Percentiles rank a stretch among this genome's conserved stretches.
Conservation (phyloP, 2,888 invertebrate species). For the Scaptomyza cyrtandrae region DNA sequence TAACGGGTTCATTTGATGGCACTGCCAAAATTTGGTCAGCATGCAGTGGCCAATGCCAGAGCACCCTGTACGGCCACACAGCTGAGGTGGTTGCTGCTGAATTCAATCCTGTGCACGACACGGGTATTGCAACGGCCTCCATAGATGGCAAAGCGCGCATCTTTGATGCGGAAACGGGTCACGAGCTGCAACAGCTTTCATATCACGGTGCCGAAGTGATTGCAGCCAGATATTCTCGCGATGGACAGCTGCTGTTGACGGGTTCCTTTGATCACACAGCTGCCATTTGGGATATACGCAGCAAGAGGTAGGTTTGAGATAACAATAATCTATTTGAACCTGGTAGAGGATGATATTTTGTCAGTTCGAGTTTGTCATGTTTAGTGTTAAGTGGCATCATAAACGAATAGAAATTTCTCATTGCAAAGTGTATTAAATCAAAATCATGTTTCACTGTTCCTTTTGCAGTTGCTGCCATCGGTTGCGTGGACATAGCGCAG, state of each 20-base stretch:
- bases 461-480: constrained; percentile 86
- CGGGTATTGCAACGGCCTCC: constrained; percentile 89
- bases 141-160: constrained; percentile 91
- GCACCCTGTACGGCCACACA: constrained; percentile 90
- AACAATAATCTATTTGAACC: too few relatives aligned
- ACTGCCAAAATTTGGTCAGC: constrained; percentile 91
- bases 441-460: too few relatives aligned
- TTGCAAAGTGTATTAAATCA: too few relatives aligned
- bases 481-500: constrained; percentile 88
- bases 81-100: constrained; percentile 90
- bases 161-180: constrained; percentile 89
- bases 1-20: constrained; percentile 93
- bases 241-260: constrained; percentile 89
- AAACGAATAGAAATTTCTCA: too few relatives aligned
- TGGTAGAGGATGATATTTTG: too few relatives aligned
- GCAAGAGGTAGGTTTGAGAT: constrained; percentile 85
- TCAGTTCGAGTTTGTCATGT: too few relatives aligned
- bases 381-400: too few relatives aligned
- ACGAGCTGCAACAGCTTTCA: constrained; percentile 87
- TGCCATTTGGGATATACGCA: constrained; percentile 90
- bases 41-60: constrained; percentile 87
- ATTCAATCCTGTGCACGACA: constrained; percentile 87
- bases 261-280: constrained; percentile 93
- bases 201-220: constrained; percentile 92
- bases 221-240: constrained; percentile 89